Base-by-base conservation (phyloP, 2,113 vertebrate genomes). In the Rhadina sibilatrix region DNA sequence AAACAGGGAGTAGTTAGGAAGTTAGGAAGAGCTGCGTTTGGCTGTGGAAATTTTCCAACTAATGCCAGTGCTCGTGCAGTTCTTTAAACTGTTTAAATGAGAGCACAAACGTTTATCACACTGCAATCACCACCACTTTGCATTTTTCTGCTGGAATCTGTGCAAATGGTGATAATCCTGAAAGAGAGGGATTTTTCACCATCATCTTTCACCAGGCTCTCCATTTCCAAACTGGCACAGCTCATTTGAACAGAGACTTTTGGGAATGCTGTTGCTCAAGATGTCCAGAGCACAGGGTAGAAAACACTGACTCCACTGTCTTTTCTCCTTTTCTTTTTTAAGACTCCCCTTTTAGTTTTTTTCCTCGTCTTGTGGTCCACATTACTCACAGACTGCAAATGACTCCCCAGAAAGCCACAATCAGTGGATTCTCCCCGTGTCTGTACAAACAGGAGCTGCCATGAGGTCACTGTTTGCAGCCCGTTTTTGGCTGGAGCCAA, bases 381-480 rank as follows among this genome's bases (percentile, higher is more conserved):
- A 90, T 92, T 95, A 96, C 94, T 92, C 94, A 94, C 18, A 50
- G 76, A 4, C 72, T 94, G 89, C 68, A 88, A 96, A 95, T 1
- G 60, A 93, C 66, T 91, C 95, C 90, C 96, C 42, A 49, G 79
- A 44, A 96, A 96, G 83, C 96, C 95, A 93, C 90, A 95, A 53
- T 44, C 87, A 18, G 84, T 86, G 95, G 96, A 93, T 91, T 95
- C 83, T 90, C 75, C 95, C 56, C 23, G 78, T 57, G 93, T 95
- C 96, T 97, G 83, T 49, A 87, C 94, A 96, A 97, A 96, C 83
- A 94, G 86, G 93, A 94, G 94, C 92, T 94, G 95, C 27, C 2
- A 1, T 49, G 92, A 79, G 53, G 91, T 93, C 85, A 83, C 50
- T 4, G 0, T 44, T 53, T 78, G 57, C 59, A 44, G 30, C 72